A percentile compares a stretch with the other conserved stretches of the same genome.
These are phyloP conservation scores for Drosophila ochracea DNA, from an alignment of 2,888 invertebrate genomes.

Conservation along the genomic window DNA sequence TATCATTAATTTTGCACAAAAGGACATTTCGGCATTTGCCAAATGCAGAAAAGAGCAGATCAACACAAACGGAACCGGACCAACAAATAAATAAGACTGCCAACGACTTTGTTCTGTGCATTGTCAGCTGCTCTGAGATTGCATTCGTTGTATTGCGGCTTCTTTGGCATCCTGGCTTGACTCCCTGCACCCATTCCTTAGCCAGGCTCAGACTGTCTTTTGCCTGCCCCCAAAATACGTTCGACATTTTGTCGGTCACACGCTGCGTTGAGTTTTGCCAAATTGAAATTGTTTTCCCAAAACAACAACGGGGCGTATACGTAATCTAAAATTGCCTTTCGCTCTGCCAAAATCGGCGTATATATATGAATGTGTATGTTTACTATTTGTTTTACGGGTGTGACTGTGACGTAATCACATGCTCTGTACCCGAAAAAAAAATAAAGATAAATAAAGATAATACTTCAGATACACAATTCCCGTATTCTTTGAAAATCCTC, in stretches of 20 bases:
- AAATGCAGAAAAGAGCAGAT: conserved; percentile 60
- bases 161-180: conserved; percentile 13
- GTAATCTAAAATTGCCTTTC: conserved; percentile 27
- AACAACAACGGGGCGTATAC: conserved; percentile 54
- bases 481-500: background rate
- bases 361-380: background rate
- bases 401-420: conserved; percentile 7
- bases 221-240: conserved; percentile 51
- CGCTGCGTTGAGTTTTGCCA: conserved; percentile 71
- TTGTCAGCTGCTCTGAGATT: conserved; percentile 43
- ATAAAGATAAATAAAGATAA: background rate
- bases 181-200: background rate
- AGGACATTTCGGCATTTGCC: conserved; percentile 63
- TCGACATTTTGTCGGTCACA: conserved; percentile 70
- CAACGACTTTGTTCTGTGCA: conserved; percentile 68
- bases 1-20: conserved; percentile 77
- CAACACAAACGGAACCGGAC: conserved; percentile 45
- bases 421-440: background rate
- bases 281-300: conserved; percentile 75
- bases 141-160: conserved; percentile 36
- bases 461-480: background rate
- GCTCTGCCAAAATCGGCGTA: conserved; percentile 35
- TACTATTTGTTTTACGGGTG: background rate
- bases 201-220: conserved; percentile 18
- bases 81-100: conserved; percentile 72